phyloP scores from a whole-genome alignment of 2,113 vertebrate genomes.

The Clarias gariepinus region DNA sequence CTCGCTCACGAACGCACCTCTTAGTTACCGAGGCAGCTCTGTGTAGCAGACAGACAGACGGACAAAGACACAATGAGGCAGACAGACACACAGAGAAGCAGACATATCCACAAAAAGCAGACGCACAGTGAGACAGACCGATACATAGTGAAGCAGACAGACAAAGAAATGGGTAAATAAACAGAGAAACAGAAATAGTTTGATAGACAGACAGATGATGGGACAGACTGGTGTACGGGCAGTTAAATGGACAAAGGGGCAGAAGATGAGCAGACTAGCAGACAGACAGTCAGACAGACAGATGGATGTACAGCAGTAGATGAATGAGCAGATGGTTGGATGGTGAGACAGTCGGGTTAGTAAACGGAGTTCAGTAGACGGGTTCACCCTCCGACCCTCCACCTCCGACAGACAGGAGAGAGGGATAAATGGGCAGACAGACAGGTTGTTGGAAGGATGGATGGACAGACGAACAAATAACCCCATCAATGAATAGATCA shows the following conservation, averaged over 20 bases:
- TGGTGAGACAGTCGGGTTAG: not conserved
- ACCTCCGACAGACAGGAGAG: not conserved
- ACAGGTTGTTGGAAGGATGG: not conserved
- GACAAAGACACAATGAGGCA: not conserved
- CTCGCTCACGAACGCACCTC: too few species aligned
- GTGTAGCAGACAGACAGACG: not conserved
- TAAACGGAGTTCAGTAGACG: not conserved
- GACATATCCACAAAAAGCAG: too few species aligned
- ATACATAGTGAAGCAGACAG: not conserved
- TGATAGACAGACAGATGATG: not conserved
- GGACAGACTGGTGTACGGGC: not conserved
- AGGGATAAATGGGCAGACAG: not conserved
- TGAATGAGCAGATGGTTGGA: not conserved
- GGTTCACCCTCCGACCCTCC: not conserved
- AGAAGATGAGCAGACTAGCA: too few species aligned
- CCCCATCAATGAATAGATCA: not conserved
- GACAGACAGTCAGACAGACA: not conserved
- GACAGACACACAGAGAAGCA: not conserved
- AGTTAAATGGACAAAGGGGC: not conserved
- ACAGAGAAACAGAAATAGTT: not conserved
- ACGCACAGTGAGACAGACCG: not conserved
- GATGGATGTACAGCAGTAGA: too few species aligned
- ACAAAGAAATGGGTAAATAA: not conserved
- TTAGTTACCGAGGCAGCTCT: too few species aligned
- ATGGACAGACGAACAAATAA: not conserved